Percentiles rank a stretch among this genome's conserved stretches.
Conservation (phyloP, 2,797 vertebrate genomes). For the Luscinia luscinia region DNA sequence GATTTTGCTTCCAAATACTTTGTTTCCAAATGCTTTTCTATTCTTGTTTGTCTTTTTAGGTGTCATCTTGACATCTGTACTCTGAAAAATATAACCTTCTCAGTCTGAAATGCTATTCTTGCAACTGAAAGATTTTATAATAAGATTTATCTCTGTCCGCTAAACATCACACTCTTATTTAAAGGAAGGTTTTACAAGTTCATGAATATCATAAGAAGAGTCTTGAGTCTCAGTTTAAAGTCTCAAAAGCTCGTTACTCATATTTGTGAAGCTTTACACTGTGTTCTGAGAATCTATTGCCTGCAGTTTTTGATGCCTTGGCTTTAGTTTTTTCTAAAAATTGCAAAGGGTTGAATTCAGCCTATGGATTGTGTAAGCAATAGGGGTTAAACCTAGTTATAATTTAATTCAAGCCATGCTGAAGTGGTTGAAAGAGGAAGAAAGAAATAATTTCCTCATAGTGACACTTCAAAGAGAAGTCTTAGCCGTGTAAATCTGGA, state of each 20-base stretch:
- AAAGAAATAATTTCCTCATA: not conserved
- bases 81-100: not conserved
- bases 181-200: not conserved
- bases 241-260: not conserved
- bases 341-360: not conserved
- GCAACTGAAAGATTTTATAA: not conserved
- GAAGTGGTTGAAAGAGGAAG: not conserved
- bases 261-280: not conserved
- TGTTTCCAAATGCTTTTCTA: constrained; percentile 14
- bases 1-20: constrained; percentile 18
- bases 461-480: constrained; percentile 30
- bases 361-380: not conserved
- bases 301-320: not conserved
- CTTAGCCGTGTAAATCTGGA: not conserved
- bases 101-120: not conserved
- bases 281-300: not conserved
- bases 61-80: not conserved
- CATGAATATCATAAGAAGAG: not conserved
- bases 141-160: not conserved
- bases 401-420: not conserved
- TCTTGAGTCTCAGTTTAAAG: not conserved
- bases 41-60: not conserved
- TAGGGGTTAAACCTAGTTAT: not conserved
- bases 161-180: not conserved
- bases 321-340: not conserved